phyloP scores from a whole-genome alignment of 2,113 vertebrate genomes.

The Bagarius yarrelli region DNA sequence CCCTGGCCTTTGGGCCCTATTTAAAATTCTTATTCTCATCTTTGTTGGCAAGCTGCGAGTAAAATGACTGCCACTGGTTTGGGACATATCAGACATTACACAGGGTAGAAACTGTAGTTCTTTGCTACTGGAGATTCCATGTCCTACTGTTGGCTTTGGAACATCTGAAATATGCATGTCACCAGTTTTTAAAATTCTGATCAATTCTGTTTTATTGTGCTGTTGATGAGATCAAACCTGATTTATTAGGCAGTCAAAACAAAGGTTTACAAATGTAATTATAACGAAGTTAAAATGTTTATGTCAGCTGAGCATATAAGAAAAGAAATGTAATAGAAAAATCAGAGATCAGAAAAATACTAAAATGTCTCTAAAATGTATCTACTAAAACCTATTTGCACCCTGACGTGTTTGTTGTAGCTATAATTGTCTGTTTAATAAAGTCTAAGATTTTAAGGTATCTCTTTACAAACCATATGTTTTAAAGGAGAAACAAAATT shows the following conservation, averaged over 20 bases:
- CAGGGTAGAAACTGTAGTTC: too few relatives aligned
- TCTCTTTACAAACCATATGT: slow-evolving; percentile 36
- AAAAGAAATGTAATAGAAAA: not conserved
- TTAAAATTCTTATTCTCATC: not conserved
- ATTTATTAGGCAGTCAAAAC: not conserved
- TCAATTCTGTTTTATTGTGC: not conserved
- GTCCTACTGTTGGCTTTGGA: not conserved
- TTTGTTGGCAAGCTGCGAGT: not conserved
- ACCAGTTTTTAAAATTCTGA: too few relatives aligned
- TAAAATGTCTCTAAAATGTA: too few relatives aligned
- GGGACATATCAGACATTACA: too few relatives aligned
- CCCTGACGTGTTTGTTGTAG: slow-evolving; percentile 11
- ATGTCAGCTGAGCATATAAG: not conserved
- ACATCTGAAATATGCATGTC: not conserved
- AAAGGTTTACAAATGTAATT: not conserved
- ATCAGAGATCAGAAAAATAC: not conserved
- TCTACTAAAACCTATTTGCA: slow-evolving; percentile 19
- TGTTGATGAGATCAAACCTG: not conserved
- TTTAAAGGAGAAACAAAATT: slow-evolving; percentile 17
- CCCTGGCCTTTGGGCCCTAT: too few relatives aligned
- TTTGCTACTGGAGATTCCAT: not conserved
- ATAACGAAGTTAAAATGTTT: not conserved
- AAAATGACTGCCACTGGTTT: not conserved
- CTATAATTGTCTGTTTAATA: too few relatives aligned
- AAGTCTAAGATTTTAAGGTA: slow-evolving; percentile 21